These are phyloP conservation scores for Alloplasta piceator DNA, from an alignment of 2,888 invertebrate species.

Conservation along the genomic window DNA sequence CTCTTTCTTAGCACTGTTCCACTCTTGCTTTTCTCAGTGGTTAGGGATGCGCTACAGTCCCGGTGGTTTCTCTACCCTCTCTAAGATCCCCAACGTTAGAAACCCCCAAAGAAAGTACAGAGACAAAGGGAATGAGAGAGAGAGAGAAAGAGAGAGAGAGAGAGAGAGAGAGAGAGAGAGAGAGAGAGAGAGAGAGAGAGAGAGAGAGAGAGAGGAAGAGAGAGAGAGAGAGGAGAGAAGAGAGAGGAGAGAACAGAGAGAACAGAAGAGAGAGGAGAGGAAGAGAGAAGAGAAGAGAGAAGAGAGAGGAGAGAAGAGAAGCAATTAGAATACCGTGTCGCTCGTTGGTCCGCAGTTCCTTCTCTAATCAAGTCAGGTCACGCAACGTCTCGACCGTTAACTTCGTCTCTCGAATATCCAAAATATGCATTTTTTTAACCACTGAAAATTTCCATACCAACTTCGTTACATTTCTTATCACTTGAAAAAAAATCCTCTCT, in stretches of 20 bases:
- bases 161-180: no score
- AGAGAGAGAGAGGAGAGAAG: no score
- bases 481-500: neutral
- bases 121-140: neutral
- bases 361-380: conserved; percentile 72
- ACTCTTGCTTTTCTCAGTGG: conserved; percentile 51
- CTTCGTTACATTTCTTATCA: no score
- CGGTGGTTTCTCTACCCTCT: conserved; percentile 36
- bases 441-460: conserved; percentile 16
- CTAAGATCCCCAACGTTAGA: conserved; percentile 50
- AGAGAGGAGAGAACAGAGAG: no score
- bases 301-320: conserved; percentile 45
- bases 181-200: no score
- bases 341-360: conserved; percentile 50
- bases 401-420: conserved; percentile 58
- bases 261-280: neutral
- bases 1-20: conserved; percentile 69
- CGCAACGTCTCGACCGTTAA: conserved; percentile 69
- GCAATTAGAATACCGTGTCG: conserved; percentile 72
- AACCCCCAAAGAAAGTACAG: conserved; percentile 10
- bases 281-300: neutral
- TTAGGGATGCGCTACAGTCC: conserved; percentile 51
- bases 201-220: no score
- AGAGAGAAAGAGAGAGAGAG: conserved; percentile 20
- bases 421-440: conserved; percentile 44